A percentile compares a stretch with the other conserved stretches of the same genome.
Conservation (phyloP, 2,888 invertebrate genomes). For the Drosophila recens region DNA sequence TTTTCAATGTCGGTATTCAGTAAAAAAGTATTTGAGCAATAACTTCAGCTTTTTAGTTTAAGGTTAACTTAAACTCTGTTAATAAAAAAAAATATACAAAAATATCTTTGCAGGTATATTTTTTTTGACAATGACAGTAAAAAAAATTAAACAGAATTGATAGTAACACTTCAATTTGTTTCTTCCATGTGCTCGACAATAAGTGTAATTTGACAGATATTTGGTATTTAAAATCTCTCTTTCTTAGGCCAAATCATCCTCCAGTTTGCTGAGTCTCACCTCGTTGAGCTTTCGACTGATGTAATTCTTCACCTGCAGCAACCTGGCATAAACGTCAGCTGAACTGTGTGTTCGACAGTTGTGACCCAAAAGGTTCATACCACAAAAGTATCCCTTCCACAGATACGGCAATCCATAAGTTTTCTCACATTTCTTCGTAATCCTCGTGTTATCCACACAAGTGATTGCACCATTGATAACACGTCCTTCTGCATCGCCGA, state of each 20-base stretch:
- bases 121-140: no score
- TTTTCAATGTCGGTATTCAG: no score
- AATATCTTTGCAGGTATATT: no score
- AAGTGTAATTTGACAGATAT: neutral
- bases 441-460: slow-evolving; percentile 18
- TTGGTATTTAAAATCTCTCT: neutral
- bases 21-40: no score
- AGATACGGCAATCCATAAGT: slow-evolving; percentile 41
- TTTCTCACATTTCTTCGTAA: slow-evolving; percentile 8
- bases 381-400: slow-evolving; percentile 33
- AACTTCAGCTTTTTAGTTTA: no score
- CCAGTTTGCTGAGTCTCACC: neutral
- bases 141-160: no score
- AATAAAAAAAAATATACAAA: no score
- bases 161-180: neutral
- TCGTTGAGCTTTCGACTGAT: slow-evolving; percentile 15
- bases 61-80: no score
- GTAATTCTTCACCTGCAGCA: slow-evolving; percentile 22
- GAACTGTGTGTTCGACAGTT: slow-evolving; percentile 26
- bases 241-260: slow-evolving; percentile 4
- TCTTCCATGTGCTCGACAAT: neutral
- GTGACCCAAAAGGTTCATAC: slow-evolving; percentile 47
- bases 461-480: neutral
- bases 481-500: neutral
- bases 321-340: slow-evolving; percentile 34